Base-by-base conservation (phyloP, 2,888 invertebrate species). In the Cephus pulcher region DNA sequence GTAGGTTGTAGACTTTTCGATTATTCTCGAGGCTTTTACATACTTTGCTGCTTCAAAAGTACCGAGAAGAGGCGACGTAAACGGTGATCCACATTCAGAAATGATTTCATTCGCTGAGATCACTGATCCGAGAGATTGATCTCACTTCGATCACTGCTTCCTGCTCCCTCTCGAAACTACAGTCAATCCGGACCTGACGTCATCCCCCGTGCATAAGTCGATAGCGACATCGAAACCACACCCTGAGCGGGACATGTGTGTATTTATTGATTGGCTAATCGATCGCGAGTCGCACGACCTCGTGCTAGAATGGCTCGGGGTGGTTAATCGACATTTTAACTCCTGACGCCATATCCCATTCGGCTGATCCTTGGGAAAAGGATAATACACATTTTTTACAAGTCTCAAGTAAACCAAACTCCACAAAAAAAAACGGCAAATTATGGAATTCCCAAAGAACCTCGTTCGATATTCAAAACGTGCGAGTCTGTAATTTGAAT, bases 291-390 rank as follows among this genome's bases (percentile, higher is more conserved):
- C 70, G 30, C 30, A 70, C 70, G 70, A 70, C 70, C 70, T 70
- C 70, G 70, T 30, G 70, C 70, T 70, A 70, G 70, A 70, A 70
- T n/a, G 30, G 70, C 70, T 70, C 70, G 70, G 70, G 70, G 70
- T 70, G 70, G 70, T 70, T 33, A 33, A 33, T 70, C 32, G 70
- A 32, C 70, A 32, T 70, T 70, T 70, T 70, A 30, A 70, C 30
- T 32, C 12, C 30, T 70, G 12, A 70, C 70, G 70, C 30, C 30
- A 70, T 70, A 30, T 33, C 70, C 33, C 70, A 23, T 70, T 12
- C 70, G 33, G 33, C 40, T 40, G 70, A 30, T 70, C 30, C 70
- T n/a, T 70, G n/a, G 70, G 30, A 70, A 33, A 70, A 70, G 30
- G 30, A 30, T 70, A 70, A 9, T 32, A 30, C 23, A 15, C 1